Base-by-base conservation (phyloP, 2,888 invertebrate species). In the Ochropleura leucogaster region DNA sequence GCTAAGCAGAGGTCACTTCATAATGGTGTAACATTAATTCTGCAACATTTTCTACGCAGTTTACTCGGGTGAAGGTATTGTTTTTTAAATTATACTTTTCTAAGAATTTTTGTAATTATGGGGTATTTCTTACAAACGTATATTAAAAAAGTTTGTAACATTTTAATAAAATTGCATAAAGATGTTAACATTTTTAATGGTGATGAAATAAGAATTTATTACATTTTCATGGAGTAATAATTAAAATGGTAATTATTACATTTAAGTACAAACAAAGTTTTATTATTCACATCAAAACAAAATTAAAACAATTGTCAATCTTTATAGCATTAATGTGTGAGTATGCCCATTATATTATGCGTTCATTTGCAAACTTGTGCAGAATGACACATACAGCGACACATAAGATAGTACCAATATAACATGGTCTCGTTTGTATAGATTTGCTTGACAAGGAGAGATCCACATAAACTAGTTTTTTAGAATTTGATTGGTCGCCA, bases 261-360 rank as follows among this genome's bases (percentile, higher is more conserved):
- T 63, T 64, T 66, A 20, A 46, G 65, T 62, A 49, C 51, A 64
- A 68, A 53, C 20, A 74, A 68, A 53, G 80, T 66, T 65, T 66
- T 71, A 68, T 83, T 69, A 71, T 83, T 74, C 57, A 74, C 47
- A 83, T 68, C 49, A 65, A 79, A 66, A 57, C 83, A 65, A 74
- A 83, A 83, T 79, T 79, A 79, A 66, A 74, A 66, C 47, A n/a
- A 55, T 55, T 63, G 72, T 76, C 18, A 63, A 72, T 40, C 4
- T 40, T 76, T 49, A 71, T 72, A 71, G 14, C 18, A 55, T 44
- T 55, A 63, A 69, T 51, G 14, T 60, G 12, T 40, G 30, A 20
- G 44, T 49, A 30, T 42, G 51, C n/a, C 51, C 18, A 55, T 55
- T 51, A 44, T 51, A 30, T 30, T 51, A 30, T 30, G 5, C n/a